A percentile compares a stretch with the other conserved stretches of the same genome.
Evolutionary conservation across 64 coral and sea anemone species (phyloP).

Genomic region (Pocillopora verrucosa): DNA sequence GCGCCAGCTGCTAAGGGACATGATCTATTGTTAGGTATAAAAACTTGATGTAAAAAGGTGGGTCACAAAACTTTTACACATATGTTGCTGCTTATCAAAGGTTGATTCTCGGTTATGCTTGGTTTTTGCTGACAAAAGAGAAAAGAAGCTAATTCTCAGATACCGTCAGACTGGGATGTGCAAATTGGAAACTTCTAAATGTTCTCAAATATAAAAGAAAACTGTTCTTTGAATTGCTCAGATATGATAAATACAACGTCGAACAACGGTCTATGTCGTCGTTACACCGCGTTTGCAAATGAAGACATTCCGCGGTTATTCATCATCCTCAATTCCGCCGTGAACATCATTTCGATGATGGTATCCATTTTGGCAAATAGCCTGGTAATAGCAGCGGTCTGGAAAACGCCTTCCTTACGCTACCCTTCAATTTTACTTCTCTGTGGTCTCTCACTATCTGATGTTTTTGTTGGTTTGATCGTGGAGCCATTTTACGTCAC

Average conservation of each 20-base stretch:
- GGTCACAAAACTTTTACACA: not conserved
- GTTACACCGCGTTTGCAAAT: not conserved
- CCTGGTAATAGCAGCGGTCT: not conserved
- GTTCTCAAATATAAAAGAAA: not conserved
- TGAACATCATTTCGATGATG: not conserved
- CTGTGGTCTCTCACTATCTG: not conserved
- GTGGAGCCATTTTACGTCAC: not conserved
- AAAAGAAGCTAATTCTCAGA: too few species aligned
- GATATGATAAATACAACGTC: too few species aligned
- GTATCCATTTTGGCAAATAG: not conserved
- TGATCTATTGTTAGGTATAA: not conserved
- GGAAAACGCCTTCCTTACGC: not conserved
- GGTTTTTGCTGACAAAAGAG: not conserved
- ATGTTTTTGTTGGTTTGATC: not conserved
- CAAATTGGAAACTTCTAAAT: too few species aligned
- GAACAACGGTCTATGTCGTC: not conserved
- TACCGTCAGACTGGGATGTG: too few species aligned
- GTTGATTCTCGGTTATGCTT: not conserved
- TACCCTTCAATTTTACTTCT: constrained; percentile 2
- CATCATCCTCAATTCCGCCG: not conserved
- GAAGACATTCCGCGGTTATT: not conserved
- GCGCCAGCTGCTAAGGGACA: not conserved
- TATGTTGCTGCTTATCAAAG: not conserved
- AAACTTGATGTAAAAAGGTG: not conserved
- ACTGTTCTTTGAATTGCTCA: constrained; percentile 4